Conservation (phyloP, 1,140 invertebrate species). For the Andrena cerasifolii region DNA sequence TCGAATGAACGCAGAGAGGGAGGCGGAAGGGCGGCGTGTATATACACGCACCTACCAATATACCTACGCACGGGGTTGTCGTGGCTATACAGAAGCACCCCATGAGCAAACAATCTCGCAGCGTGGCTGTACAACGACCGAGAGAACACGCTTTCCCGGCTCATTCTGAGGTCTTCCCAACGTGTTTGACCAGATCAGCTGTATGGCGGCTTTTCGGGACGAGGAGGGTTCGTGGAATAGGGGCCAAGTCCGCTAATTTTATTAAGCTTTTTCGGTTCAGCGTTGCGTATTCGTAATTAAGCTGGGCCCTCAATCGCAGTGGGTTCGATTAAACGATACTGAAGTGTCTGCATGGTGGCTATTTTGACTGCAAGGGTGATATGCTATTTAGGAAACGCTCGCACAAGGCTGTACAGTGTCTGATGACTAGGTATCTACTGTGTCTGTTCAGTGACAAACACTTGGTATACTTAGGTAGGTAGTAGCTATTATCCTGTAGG, state of each 20-base stretch:
- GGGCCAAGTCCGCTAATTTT: conserved; percentile 64
- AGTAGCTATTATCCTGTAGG: too few species aligned
- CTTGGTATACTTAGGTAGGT: too few species aligned
- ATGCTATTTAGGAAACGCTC: too few species aligned
- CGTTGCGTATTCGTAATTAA: conserved; percentile 48
- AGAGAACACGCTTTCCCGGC: conserved; percentile 29
- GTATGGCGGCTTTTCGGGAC: conserved; percentile 28
- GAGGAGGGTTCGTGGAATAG: conserved; percentile 70
- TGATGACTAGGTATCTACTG: too few species aligned
- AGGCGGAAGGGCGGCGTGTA: too few species aligned
- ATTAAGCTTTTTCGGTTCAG: conserved; percentile 53
- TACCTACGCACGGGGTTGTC: conserved; percentile 16
- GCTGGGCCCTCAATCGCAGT: not conserved
- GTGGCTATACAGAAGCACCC: conserved; percentile 27
- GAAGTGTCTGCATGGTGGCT: not conserved
- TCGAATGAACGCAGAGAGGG: conserved; percentile 4
- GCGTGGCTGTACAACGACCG: conserved; percentile 54
- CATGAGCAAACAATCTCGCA: conserved; percentile 46
- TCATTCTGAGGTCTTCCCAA: conserved; percentile 58
- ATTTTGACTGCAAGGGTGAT: too few species aligned
- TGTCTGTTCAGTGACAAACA: too few species aligned
- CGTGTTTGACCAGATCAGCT: conserved; percentile 73
- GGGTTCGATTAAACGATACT: conserved; percentile 16
- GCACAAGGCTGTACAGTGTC: too few species aligned
- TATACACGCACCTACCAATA: too few species aligned